Evolutionary conservation across 2,888 invertebrate genomes (phyloP).

Genomic region (Rhagonycha fulva): DNA sequence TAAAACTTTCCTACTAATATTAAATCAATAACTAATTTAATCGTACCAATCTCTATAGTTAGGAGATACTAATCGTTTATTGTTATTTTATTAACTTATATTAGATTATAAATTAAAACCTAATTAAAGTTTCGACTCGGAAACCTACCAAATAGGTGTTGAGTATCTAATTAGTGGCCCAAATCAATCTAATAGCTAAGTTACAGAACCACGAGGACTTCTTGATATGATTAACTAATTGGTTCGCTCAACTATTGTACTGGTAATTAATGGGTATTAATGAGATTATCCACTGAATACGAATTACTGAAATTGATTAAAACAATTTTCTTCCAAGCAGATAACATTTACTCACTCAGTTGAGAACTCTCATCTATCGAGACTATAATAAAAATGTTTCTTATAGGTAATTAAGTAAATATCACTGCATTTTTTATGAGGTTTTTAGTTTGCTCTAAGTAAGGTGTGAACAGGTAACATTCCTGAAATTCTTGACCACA

Average conservation of each 20-base stretch:
- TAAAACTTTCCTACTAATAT: background rate
- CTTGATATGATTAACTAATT: background rate
- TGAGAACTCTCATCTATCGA: background rate
- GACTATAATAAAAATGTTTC: background rate
- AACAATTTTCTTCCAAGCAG: background rate
- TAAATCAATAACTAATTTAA: background rate
- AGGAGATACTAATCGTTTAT: background rate
- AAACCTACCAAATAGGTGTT: background rate
- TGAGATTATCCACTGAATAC: background rate
- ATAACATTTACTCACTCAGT: background rate
- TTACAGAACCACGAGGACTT: background rate
- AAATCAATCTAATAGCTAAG: background rate
- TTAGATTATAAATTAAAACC: background rate
- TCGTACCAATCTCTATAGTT: background rate
- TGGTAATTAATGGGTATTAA: background rate
- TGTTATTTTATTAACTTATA: background rate
- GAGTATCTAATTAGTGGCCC: background rate
- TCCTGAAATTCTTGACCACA: slow-evolving; percentile 45
- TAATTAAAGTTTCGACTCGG: background rate
- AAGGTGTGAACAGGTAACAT: slow-evolving; percentile 48
- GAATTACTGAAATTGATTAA: background rate
- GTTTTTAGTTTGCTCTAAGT: background rate
- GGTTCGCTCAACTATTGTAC: background rate
- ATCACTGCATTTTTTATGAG: background rate
- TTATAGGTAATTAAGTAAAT: background rate